phyloP scores from a whole-genome alignment of 1,140 invertebrate species.

The Neelides sp. region DNA sequence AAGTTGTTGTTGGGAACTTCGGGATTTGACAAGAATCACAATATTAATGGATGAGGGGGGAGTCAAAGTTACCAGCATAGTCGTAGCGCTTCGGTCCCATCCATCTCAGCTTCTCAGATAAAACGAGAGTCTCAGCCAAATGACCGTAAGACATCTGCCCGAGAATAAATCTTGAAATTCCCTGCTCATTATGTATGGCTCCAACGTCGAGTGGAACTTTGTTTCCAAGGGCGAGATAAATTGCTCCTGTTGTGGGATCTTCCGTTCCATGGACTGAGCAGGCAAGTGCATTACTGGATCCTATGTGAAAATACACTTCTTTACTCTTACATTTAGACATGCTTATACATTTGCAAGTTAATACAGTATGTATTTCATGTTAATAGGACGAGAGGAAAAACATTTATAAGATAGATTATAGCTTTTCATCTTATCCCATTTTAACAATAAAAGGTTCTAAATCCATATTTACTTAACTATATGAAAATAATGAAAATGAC shows the following conservation, averaged over 20 bases:
- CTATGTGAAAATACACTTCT: no score
- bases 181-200: slow-evolving; percentile 17
- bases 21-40: background rate
- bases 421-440: no score
- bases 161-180: slow-evolving; percentile 36
- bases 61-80: slow-evolving; percentile 49
- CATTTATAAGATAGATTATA: no score
- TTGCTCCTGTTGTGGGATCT: slow-evolving; percentile 62
- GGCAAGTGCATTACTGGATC: slow-evolving; percentile 55
- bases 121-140: slow-evolving; percentile 67
- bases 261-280: slow-evolving; percentile 70
- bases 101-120: slow-evolving; percentile 73
- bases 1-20: no score
- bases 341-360: no score
- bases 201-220: slow-evolving; percentile 23
- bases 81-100: slow-evolving; percentile 80
- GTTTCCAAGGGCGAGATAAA: slow-evolving; percentile 65
- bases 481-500: no score
- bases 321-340: no score
- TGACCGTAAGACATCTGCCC: slow-evolving; percentile 78
- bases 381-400: no score
- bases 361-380: no score
- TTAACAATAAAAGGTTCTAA: no score
- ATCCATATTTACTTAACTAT: no score
- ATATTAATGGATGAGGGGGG: background rate